Percentiles rank a stretch among this genome's conserved stretches.
These are phyloP conservation scores for Ciconia boyciana DNA, from an alignment of 2,113 vertebrate genomes.

Conservation along the genomic window DNA sequence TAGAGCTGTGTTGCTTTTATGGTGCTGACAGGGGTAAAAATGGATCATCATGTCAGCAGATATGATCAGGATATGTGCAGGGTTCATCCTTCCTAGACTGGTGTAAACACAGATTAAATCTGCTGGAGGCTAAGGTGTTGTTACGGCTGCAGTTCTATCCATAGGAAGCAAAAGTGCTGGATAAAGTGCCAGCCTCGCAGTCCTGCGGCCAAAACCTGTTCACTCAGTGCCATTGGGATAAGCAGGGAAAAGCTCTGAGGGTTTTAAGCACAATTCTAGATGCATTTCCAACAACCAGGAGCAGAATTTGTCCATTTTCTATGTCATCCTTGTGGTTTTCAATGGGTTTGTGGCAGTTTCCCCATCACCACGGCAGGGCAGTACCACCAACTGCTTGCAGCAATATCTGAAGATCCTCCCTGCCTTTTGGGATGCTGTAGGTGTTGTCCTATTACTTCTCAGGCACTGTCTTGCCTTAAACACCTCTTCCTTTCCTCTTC, in stretches of 20 bases:
- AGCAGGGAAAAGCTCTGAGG: background rate
- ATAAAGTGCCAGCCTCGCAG: background rate
- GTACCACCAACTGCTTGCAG: background rate
- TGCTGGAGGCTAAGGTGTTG: background rate
- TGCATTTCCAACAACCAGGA: background rate
- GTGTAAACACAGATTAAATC: background rate
- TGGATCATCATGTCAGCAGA: background rate
- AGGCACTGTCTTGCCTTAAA: background rate
- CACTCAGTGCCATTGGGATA: background rate
- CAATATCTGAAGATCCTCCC: background rate
- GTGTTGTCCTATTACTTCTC: background rate
- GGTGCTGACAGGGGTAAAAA: background rate
- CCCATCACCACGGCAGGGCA: background rate
- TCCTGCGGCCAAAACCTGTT: background rate
- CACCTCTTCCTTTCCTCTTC: background rate
- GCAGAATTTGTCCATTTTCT: background rate
- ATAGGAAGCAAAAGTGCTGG: background rate
- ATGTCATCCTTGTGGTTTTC: background rate
- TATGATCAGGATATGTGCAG: background rate
- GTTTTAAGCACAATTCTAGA: background rate
- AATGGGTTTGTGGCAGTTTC: background rate
- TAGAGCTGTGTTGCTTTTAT: background rate
- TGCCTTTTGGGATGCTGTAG: background rate
- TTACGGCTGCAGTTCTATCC: rapidly evolving
- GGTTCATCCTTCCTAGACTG: background rate